Base-by-base conservation (phyloP, 2,888 invertebrate genomes). In the Drosophila neotestacea region DNA sequence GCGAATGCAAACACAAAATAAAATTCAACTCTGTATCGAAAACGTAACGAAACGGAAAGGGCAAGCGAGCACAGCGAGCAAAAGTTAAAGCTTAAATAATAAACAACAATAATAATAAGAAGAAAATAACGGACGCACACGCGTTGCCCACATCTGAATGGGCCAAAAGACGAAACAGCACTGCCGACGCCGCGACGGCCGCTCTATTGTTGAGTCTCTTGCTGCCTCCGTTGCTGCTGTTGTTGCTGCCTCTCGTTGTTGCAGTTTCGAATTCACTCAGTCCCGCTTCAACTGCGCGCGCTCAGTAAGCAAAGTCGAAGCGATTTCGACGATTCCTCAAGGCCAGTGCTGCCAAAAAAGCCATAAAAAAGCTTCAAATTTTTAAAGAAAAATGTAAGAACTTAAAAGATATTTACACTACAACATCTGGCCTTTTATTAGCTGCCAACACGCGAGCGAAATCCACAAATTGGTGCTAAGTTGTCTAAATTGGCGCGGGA, bases 271-370 rank as follows among this genome's bases (percentile, higher is more conserved):
- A 63, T 22, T 22, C 22, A 22, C 22, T 61, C 77, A 67, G 76
- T 75, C 76, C 77, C 77, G 80, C 78, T 73, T 72, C 77, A 73
- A 77, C 79, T 69, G 77, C 82, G 79, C 81, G 81, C 81, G 81
- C 89, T 84, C 84, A 75, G 89, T 74, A 84, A 88, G 81, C 88
- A 87, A 87, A 89, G 87, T 88, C 84, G 74, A 76, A 88, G 85
- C 81, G 89, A 88, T 87, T 86, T 85, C 85, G 85, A 87, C 89
- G 87, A 86, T 86, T 85, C 87, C 85, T 85, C 85, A 85, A 85
- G 85, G 85, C 85, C 85, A 22, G 22, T 22, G 22, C 22, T 22
- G 22, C 22, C 22, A 22, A 22, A 22, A 22, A 22, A 22, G 22
- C 22, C 22, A 22, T 22, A 3, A 22, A 22, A 22, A 22, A 22